Conservation (phyloP, 2,888 invertebrate genomes). For the Lycocerus yunnanus region DNA sequence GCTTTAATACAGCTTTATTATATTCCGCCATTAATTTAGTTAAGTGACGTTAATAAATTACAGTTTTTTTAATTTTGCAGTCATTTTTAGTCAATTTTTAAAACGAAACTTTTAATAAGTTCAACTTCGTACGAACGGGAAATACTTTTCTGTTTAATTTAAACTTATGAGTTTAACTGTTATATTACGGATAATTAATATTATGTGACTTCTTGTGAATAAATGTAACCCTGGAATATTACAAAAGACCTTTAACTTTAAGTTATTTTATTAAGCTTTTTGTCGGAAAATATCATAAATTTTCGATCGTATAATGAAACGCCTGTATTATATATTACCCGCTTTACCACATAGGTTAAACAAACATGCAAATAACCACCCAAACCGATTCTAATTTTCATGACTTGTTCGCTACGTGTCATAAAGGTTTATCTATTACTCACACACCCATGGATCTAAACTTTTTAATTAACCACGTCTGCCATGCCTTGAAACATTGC, state of each 20-base stretch:
- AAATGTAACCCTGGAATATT: no score
- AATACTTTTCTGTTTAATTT: background rate
- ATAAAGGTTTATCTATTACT: background rate
- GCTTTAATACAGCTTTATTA: background rate
- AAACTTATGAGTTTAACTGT: background rate
- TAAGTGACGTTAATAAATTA: background rate
- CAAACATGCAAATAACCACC: background rate
- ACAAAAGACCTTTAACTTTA: no score
- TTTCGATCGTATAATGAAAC: background rate
- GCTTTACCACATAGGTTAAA: background rate
- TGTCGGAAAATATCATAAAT: no score
- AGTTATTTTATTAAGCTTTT: no score
- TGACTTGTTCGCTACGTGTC: background rate
- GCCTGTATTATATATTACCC: background rate
- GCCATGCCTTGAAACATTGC: background rate
- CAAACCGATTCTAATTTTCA: background rate
- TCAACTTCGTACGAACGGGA: background rate
- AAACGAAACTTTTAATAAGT: no score
- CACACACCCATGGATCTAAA: conserved; percentile 1
- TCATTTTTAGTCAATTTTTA: background rate
- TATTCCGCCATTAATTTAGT: background rate
- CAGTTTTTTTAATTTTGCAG: background rate
- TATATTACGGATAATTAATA: background rate
- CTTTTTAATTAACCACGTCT: background rate
- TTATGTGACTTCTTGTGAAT: background rate